phyloP scores from a whole-genome alignment of 1,140 invertebrate genomes.

The Tetraneura akinire region DNA sequence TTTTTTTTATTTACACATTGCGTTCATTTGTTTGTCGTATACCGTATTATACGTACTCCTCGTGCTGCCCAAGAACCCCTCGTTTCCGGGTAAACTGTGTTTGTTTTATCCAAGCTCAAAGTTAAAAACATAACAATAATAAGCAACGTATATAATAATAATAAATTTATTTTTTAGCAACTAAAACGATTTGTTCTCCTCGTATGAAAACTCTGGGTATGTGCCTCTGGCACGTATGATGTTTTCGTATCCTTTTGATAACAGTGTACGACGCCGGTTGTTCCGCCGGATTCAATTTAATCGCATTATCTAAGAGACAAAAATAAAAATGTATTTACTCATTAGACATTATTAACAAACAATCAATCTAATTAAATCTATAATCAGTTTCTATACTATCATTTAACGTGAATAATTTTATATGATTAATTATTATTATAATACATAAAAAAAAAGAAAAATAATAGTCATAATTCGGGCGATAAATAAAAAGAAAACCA shows the following conservation, averaged over 20 bases:
- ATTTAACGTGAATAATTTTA: too few species aligned
- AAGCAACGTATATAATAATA: not conserved
- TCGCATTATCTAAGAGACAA: not conserved
- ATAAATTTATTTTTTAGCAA: constrained; percentile 55
- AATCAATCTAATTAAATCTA: not conserved
- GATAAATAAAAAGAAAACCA: not conserved
- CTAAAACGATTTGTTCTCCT: constrained; percentile 80
- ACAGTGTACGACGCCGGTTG: constrained; percentile 59
- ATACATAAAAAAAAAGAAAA: too few species aligned
- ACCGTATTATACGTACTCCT: too few species aligned
- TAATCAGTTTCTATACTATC: too few species aligned
- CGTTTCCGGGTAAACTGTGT: not conserved
- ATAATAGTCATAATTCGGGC: not conserved
- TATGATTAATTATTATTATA: too few species aligned
- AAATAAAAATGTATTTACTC: not conserved
- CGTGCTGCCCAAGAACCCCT: not conserved
- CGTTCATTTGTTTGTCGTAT: not conserved
- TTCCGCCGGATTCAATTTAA: constrained; percentile 53
- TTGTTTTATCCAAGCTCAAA: not conserved
- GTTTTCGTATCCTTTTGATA: constrained; percentile 64
- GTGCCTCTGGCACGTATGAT: constrained; percentile 71
- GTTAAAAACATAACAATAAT: not conserved
- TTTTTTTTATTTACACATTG: not conserved
- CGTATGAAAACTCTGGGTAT: constrained; percentile 79
- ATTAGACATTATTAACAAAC: not conserved